Evolutionary conservation across 2,797 vertebrate genomes (phyloP), one percentile per base, ranked within the genome.

Genomic region (Sebastes oblongus): DNA sequence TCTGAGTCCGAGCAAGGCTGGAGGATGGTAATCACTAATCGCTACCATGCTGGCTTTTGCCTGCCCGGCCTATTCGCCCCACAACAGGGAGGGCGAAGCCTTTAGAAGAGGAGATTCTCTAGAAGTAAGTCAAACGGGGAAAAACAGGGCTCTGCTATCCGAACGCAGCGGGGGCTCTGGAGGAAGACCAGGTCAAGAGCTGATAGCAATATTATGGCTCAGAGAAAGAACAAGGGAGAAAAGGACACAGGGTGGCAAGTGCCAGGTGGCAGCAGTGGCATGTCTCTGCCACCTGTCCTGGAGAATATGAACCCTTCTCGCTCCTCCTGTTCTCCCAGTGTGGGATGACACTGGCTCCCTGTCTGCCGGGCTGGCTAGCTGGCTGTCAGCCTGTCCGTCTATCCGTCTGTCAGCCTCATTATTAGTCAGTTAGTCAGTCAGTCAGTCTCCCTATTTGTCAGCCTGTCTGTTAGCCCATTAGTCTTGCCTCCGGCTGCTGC

Each of bases 251-350:
- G 79, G 81, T 46, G 60, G 72, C 42, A 78, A 76, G 87, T 89
- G 91, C 94, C 93, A 93, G 92, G 93, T 93, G 91, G 93, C 90
- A 93, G 89, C 89, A 82, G 91, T 89, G 89, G 85, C 90, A 89
- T 92, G 91, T 92, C 86, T 78, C 82, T 87, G 87, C 93, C 94
- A 94, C 94, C 94, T 94, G 93, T 94, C 91, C 89, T 80, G 84
- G 91, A 92, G 92, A 94, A 93, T 93, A 93, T 88, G 86, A 93
- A 91, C 89, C 90, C 79, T 67, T 88, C 87, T 90, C 75, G 50
- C 86, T 89, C 85, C 91, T 92, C 92, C 94, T 93, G 92, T 90
- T 88, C 88, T 85, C 89, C 84, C 93, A 88, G 81, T 91, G 86
- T 81, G 88, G 81, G 88, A 87, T 83, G 84, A 91, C 89, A 86